A percentile compares a stretch with the other conserved stretches of the same genome.
Conservation (phyloP, 2,888 invertebrate genomes). For the Chironomus riparius region DNA sequence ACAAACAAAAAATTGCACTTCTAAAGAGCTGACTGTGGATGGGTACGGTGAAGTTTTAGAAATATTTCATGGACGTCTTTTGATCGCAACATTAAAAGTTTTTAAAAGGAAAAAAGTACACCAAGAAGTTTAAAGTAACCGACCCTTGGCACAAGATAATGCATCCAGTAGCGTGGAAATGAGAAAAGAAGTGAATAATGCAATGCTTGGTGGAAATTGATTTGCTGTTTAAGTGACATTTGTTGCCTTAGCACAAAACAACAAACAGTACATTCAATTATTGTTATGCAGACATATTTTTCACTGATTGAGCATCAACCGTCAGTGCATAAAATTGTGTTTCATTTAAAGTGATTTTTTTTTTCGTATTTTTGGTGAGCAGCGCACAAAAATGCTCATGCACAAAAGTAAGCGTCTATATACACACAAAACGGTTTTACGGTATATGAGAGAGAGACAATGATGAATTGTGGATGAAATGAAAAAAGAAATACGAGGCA, state of each 20-base stretch:
- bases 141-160: too few species aligned
- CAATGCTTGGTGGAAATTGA: conserved; percentile 11
- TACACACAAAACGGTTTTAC: too few species aligned
- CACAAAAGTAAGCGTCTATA: too few species aligned
- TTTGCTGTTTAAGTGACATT: conserved; percentile 22
- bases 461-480: conserved; percentile 17
- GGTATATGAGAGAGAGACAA: conserved; percentile 1
- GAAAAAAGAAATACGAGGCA: not conserved
- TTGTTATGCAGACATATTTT: conserved; percentile 17
- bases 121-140: too few species aligned
- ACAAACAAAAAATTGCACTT: not conserved
- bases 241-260: not conserved
- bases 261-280: conserved; percentile 10
- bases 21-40: too few species aligned
- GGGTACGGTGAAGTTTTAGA: too few species aligned
- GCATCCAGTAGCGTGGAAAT: not conserved
- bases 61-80: too few species aligned
- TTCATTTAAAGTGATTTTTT: not conserved
- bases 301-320: conserved; percentile 16
- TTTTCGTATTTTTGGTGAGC: not conserved
- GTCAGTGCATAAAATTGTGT: conserved; percentile 3
- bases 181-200: not conserved
- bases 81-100: too few species aligned
- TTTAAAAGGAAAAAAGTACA: too few species aligned
- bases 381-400: too few species aligned